Base-by-base conservation (phyloP, 2,113 vertebrate species). In the Coryphaenoides rupestris region DNA sequence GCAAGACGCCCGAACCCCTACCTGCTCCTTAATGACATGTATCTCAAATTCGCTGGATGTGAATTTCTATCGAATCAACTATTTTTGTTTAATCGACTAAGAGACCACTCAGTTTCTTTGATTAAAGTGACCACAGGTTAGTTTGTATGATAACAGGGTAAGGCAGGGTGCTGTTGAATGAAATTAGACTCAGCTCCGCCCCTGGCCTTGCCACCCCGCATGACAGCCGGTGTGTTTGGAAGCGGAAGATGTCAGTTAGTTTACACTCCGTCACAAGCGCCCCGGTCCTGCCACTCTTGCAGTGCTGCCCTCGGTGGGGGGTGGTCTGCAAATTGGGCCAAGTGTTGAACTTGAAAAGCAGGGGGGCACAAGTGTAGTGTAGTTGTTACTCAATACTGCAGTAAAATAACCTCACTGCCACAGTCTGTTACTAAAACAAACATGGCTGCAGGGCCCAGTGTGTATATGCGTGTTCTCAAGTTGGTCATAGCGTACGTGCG, bases 361-460 rank as follows among this genome's bases (percentile, higher is more conserved):
- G 33, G 77, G 74, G 78, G 56, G 45, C 71, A 86, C 73, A 81
- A 81, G 85, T 85, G 78, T 84, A 84, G 79, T 40, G 33, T 65
- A 81, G 82, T 86, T 81, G 86, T 87, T 88, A 86, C 77, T 75
- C 66, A 86, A 84, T 86, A 83, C 84, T 80, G 79, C 80, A 84
- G 81, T 86, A 83, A 85, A 89, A 88, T 82, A 89, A 85, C 77
- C 82, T 68, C 65, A 22, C 85, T 84, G 85, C 87, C 82, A 86
- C 82, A 86, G 80, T 76, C 77, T 75, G 89, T 90, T 90, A 87
- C 81, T 86, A 86, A 90, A 89, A 88, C 84, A 89, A 89, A 90
- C 86, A 89, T 21, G 67, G 68, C 73, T 70, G 72, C 49, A 76
- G 72, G 69, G 55, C 59, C 46, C 69, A 67, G 66, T 64, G 73